Percentiles rank a stretch among this genome's conserved stretches.
Conservation (phyloP, 2,888 invertebrate genomes). For the Cyclophora albipunctata region DNA sequence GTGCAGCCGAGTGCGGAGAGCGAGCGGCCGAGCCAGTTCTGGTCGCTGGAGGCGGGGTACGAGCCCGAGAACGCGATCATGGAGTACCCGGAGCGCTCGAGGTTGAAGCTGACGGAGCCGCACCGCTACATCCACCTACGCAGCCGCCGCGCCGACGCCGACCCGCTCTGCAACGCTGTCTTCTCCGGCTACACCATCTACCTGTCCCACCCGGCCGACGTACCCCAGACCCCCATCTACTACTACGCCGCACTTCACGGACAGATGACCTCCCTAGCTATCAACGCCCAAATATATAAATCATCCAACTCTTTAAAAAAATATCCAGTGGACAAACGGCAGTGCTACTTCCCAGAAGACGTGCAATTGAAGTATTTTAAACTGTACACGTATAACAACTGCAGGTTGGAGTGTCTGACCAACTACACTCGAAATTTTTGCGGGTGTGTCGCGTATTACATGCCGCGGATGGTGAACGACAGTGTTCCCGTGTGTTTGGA, state of each 20-base stretch:
- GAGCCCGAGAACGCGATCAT: too few relatives aligned
- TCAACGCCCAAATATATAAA: background rate
- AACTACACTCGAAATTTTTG: constrained; percentile 75
- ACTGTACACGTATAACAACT: constrained; percentile 79
- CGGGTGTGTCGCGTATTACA: constrained; percentile 78
- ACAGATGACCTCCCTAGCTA: background rate
- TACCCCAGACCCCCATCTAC: background rate
- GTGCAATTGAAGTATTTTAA: constrained; percentile 73
- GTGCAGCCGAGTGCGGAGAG: background rate
- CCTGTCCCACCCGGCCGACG: constrained; percentile 1
- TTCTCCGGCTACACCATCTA: constrained; percentile 2
- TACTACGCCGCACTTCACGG: background rate
- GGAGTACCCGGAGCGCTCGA: too few relatives aligned
- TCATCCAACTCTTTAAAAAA: background rate
- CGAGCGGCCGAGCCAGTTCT: too few relatives aligned
- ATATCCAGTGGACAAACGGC: constrained; percentile 46
- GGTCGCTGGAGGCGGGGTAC: too few relatives aligned
- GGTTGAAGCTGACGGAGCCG: too few relatives aligned
- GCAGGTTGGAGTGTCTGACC: constrained; percentile 79
- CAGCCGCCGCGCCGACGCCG: background rate
- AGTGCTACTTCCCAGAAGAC: constrained; percentile 78
- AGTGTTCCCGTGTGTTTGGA: background rate
- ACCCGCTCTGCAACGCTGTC: background rate
- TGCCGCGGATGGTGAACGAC: constrained; percentile 57
- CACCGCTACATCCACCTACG: too few relatives aligned